These are phyloP conservation scores for Sphaerophoria taeniata DNA, from an alignment of 2,888 invertebrate species.

Conservation along the genomic window DNA sequence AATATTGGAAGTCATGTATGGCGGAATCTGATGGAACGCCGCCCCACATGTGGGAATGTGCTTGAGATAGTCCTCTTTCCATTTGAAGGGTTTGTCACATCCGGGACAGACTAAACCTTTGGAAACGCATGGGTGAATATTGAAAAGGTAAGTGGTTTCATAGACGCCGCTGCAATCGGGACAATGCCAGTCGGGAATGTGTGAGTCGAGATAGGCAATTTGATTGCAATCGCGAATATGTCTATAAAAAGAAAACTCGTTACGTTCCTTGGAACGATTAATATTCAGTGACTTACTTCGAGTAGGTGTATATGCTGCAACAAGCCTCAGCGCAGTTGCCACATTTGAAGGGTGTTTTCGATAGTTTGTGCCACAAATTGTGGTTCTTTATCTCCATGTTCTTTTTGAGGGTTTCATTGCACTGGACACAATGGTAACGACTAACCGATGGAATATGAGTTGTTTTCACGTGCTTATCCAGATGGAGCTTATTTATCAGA, in stretches of 20 bases:
- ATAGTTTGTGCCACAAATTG: constrained; percentile 82
- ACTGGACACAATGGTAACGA: constrained; percentile 83
- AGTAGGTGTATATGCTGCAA: constrained; percentile 78
- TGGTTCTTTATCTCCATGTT: constrained; percentile 82
- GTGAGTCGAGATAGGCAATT: constrained; percentile 71
- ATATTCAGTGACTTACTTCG: constrained; percentile 70
- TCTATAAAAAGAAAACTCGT: constrained; percentile 71
- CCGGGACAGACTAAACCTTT: constrained; percentile 80
- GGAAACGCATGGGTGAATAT: constrained; percentile 81
- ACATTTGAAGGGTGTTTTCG: constrained; percentile 83
- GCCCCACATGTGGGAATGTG: constrained; percentile 80
- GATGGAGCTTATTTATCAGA: constrained; percentile 77
- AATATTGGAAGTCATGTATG: constrained; percentile 62
- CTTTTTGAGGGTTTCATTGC: constrained; percentile 82
- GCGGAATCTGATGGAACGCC: constrained; percentile 64
- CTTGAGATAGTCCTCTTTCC: constrained; percentile 78
- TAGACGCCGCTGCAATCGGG: constrained; percentile 80
- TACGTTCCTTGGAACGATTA: background rate
- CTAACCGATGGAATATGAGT: constrained; percentile 79
- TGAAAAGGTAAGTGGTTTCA: constrained; percentile 81
- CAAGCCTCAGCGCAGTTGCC: constrained; percentile 80
- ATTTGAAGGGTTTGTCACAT: constrained; percentile 78
- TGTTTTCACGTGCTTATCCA: constrained; percentile 78
- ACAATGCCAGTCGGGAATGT: constrained; percentile 80
- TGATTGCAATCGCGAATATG: constrained; percentile 79